These are phyloP conservation scores for Acanthosepion lycidas DNA, from an alignment of 2,888 invertebrate genomes.

Conservation along the genomic window DNA sequence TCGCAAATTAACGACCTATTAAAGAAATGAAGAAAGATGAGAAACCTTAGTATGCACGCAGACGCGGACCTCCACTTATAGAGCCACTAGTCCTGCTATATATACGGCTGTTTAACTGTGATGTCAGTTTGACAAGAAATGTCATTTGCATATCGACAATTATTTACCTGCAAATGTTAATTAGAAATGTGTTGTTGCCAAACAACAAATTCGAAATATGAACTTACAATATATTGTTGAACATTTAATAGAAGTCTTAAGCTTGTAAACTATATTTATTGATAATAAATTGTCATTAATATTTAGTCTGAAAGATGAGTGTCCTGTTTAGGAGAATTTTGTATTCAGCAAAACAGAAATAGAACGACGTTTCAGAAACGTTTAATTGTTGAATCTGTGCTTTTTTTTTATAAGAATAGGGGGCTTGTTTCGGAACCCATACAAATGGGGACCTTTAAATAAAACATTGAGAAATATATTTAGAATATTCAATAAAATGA, in stretches of 20 bases:
- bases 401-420: no score
- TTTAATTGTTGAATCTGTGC: no score
- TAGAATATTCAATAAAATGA: no score
- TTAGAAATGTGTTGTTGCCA: neutral
- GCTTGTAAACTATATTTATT: neutral
- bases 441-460: no score
- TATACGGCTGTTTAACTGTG: neutral
- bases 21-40: constrained; percentile 33
- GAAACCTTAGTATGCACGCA: neutral
- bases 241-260: neutral
- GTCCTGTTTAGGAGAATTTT: no score
- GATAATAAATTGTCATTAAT: neutral
- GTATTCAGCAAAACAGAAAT: no score
- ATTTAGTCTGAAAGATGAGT: neutral
- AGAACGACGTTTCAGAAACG: no score
- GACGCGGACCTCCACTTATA: neutral
- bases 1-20: neutral
- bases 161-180: neutral
- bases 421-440: no score
- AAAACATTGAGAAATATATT: no score
- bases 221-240: neutral
- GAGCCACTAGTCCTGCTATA: neutral
- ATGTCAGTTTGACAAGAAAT: neutral
- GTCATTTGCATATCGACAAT: neutral
- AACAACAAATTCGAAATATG: neutral